Conservation (phyloP, 2,888 invertebrate species). For the Stratiomys singularior region DNA sequence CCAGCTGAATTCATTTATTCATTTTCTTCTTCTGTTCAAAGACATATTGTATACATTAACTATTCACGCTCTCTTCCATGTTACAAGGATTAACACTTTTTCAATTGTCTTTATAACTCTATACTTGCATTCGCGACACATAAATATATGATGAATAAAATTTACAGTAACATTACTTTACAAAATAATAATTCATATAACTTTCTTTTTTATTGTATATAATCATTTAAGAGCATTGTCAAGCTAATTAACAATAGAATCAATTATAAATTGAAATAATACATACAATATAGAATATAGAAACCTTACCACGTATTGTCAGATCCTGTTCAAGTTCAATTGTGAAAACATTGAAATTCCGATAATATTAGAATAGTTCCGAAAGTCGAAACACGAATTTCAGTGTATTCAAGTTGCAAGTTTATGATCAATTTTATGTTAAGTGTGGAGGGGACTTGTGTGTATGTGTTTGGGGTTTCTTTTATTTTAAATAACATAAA, state of each 20-base stretch:
- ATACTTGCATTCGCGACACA: slow-evolving; percentile 40
- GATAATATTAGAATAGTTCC: slow-evolving; percentile 7
- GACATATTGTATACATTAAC: slow-evolving; percentile 33
- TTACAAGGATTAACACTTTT: slow-evolving; percentile 31
- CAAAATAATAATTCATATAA: slow-evolving; percentile 37
- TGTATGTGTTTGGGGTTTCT: not conserved
- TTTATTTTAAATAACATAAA: slow-evolving; percentile 43
- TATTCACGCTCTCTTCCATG: slow-evolving; percentile 30
- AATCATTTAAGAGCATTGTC: slow-evolving; percentile 40
- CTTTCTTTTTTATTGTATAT: slow-evolving; percentile 25
- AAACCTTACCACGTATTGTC: slow-evolving; percentile 46
- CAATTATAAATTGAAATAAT: slow-evolving; percentile 46
- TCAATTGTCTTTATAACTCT: slow-evolving; percentile 37
- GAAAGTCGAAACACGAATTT: not conserved
- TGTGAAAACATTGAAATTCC: slow-evolving; percentile 19
- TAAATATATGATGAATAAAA: slow-evolving; percentile 36
- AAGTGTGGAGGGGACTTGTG: not conserved
- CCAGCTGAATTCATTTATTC: not conserved
- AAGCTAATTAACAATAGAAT: slow-evolving; percentile 42
- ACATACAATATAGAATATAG: slow-evolving; percentile 38
- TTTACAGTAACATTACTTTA: slow-evolving; percentile 43
- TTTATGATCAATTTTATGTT: not conserved
- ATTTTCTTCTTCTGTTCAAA: not conserved
- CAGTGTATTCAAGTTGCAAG: not conserved
- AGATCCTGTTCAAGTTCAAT: slow-evolving; percentile 36